phyloP scores from a whole-genome alignment of 2,888 invertebrate species.

The Philonicus albiceps region DNA sequence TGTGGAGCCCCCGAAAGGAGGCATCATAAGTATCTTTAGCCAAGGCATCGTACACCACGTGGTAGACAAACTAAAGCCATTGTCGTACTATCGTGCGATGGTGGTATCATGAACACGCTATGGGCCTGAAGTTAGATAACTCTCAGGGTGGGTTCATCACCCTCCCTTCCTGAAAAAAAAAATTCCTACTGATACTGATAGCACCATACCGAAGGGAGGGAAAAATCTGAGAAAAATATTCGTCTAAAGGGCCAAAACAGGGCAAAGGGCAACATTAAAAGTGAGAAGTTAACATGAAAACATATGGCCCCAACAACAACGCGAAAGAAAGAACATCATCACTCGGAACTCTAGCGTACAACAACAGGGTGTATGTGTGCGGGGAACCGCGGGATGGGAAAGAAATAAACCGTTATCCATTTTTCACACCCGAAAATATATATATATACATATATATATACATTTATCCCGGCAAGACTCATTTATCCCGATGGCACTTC shows the following conservation, averaged over 20 bases:
- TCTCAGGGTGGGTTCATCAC: background rate
- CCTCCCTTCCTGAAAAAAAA: background rate
- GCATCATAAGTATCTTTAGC: background rate
- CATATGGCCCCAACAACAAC: conserved; percentile 23
- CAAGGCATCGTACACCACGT: background rate
- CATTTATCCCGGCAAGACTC: conserved; percentile 6
- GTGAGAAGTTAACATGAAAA: conserved; percentile 21
- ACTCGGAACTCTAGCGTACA: background rate
- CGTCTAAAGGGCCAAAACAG: background rate
- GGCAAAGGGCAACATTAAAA: conserved; percentile 6
- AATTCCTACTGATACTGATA: background rate
- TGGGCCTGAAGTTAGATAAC: background rate
- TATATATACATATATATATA: background rate
- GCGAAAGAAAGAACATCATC: background rate
- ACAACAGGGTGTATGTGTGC: background rate
- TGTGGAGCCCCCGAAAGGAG: background rate
- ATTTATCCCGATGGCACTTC: conserved; percentile 15
- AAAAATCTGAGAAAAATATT: conserved; percentile 31
- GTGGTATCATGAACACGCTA: background rate
- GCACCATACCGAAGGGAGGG: background rate
- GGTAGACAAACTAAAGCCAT: conserved; percentile 1
- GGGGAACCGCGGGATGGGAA: background rate
- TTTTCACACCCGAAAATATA: conserved; percentile 1
- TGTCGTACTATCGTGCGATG: background rate
- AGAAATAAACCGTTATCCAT: background rate